A percentile compares a stretch with the other conserved stretches of the same genome.
Conservation (phyloP, 2,797 vertebrate species). For the Rhinatrema bivittatum region DNA sequence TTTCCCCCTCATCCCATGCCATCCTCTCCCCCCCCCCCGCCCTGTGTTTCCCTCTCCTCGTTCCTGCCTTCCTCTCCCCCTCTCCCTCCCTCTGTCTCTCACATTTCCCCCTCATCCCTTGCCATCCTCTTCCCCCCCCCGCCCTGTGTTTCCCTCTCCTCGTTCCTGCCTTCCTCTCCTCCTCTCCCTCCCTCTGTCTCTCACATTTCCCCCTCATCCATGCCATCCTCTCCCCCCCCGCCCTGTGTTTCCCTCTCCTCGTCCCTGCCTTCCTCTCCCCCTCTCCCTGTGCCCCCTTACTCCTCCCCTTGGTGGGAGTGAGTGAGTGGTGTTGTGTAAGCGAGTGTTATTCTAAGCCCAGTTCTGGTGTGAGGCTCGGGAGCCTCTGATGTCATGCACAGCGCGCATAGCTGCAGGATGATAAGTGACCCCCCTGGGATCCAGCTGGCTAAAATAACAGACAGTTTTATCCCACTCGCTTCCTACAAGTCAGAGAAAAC, state of each 20-base stretch:
- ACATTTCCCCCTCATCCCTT: no score
- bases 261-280: no score
- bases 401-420: slow-evolving; percentile 43
- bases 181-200: neutral
- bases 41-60: neutral
- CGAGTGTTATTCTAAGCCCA: no score
- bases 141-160: neutral
- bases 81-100: neutral
- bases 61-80: neutral
- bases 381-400: slow-evolving; percentile 49
- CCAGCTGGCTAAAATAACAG: slow-evolving; percentile 49
- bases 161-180: neutral
- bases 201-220: no score
- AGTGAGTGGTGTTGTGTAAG: neutral
- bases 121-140: no score
- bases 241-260: no score
- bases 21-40: no score
- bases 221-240: no score
- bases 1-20: no score
- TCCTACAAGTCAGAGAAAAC: slow-evolving; percentile 31
- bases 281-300: neutral
- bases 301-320: neutral
- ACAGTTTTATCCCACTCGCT: slow-evolving; percentile 42
- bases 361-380: slow-evolving; percentile 10
- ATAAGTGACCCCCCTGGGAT: slow-evolving; percentile 51